These are phyloP conservation scores for Colinus virginianus DNA, from an alignment of 2,113 vertebrate species.

Conservation along the genomic window DNA sequence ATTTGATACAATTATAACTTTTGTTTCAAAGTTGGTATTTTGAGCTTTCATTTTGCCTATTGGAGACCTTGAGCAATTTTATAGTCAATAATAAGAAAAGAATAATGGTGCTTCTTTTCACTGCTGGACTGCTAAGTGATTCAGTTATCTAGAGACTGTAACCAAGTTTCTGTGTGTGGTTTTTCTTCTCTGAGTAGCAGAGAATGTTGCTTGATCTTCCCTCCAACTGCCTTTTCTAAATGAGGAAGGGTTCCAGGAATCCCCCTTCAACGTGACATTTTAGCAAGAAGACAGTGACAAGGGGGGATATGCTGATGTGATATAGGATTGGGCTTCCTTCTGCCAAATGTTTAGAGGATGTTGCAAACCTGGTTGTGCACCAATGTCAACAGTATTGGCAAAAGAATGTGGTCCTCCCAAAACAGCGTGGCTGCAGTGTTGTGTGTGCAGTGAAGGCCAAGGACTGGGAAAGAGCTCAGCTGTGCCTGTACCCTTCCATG, in stretches of 20 bases:
- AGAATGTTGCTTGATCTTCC: background rate
- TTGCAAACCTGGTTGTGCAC: background rate
- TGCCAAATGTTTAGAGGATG: background rate
- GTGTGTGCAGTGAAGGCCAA: background rate
- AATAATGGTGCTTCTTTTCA: background rate
- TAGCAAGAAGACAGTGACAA: background rate
- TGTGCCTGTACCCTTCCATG: fast-evolving
- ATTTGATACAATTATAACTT: slow-evolving; percentile 59
- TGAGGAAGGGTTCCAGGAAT: background rate
- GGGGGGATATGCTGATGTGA: background rate
- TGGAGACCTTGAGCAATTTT: slow-evolving; percentile 35
- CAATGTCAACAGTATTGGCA: fast-evolving
- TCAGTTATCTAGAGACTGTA: background rate
- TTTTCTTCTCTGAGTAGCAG: background rate
- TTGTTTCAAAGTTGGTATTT: slow-evolving; percentile 38
- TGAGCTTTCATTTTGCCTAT: slow-evolving; percentile 33
- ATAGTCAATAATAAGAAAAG: background rate
- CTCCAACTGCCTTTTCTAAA: background rate
- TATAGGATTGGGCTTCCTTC: background rate
- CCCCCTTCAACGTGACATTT: background rate
- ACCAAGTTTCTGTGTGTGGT: background rate
- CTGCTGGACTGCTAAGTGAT: background rate
- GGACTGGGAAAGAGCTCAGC: background rate
- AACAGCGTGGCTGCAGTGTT: fast-evolving
- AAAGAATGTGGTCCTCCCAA: background rate